These are phyloP conservation scores for Corythornis madagascariensis DNA, from an alignment of 2,113 vertebrate genomes.

Conservation along the genomic window DNA sequence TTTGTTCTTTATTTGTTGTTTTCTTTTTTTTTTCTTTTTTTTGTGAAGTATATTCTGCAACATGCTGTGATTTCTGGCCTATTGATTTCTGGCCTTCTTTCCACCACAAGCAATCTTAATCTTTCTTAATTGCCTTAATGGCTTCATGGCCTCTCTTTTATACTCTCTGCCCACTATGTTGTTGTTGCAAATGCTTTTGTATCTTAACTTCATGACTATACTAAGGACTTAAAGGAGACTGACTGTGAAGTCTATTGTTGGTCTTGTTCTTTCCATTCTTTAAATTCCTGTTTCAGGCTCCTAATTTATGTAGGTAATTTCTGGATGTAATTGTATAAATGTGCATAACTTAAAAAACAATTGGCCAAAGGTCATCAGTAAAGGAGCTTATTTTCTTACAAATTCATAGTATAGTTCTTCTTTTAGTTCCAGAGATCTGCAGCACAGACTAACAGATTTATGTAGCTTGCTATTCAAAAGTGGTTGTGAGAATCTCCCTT, in stretches of 20 bases:
- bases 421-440: neutral
- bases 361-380: neutral
- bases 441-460: neutral
- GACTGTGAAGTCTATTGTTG: slow-evolving; percentile 70
- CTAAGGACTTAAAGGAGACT: slow-evolving; percentile 56
- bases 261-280: slow-evolving; percentile 49
- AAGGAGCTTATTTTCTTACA: neutral
- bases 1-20: slow-evolving; percentile 12
- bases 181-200: slow-evolving; percentile 78
- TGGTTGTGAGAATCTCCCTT: neutral
- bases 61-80: slow-evolving; percentile 82
- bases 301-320: slow-evolving; percentile 12
- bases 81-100: slow-evolving; percentile 80
- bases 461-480: neutral
- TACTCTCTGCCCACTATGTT: slow-evolving; percentile 73
- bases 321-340: slow-evolving; percentile 42
- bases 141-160: slow-evolving; percentile 72
- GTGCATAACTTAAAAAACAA: slow-evolving; percentile 35
- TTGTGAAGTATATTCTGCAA: slow-evolving; percentile 72
- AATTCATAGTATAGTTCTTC: neutral
- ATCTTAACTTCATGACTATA: slow-evolving; percentile 75
- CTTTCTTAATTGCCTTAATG: slow-evolving; percentile 85
- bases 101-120: slow-evolving; percentile 80
- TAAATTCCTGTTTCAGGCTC: slow-evolving; percentile 47
- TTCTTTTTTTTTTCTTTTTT: neutral